phyloP scores from a whole-genome alignment of 1,140 invertebrate species.

The Marisa cornuarietis region DNA sequence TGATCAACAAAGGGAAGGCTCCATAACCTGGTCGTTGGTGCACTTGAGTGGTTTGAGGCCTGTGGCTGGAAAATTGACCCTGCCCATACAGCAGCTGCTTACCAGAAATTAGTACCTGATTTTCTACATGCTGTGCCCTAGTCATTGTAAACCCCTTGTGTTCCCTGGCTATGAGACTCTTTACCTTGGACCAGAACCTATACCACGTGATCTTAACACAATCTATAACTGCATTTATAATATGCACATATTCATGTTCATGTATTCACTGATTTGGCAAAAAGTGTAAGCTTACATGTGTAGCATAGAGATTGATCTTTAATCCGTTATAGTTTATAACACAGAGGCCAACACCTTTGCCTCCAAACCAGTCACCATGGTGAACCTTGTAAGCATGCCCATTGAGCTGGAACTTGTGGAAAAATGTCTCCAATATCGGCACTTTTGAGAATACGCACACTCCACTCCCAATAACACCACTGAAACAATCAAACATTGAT shows the following conservation, averaged over 20 bases:
- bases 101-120: no score
- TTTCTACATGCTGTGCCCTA: no score
- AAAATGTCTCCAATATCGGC: slow-evolving; percentile 87
- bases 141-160: no score
- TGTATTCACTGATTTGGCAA: background rate
- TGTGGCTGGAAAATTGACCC: background rate
- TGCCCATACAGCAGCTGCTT: background rate
- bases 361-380: slow-evolving; percentile 98
- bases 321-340: slow-evolving; percentile 76
- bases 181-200: background rate
- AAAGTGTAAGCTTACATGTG: slow-evolving; percentile 79
- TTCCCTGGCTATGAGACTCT: no score
- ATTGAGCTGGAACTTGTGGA: slow-evolving; percentile 93
- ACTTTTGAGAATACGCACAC: slow-evolving; percentile 89
- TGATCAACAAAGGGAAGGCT: no score
- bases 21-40: no score
- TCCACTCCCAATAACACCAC: slow-evolving; percentile 91
- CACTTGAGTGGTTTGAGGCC: background rate
- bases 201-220: no score
- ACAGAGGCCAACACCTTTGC: slow-evolving; percentile 94
- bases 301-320: slow-evolving; percentile 85
- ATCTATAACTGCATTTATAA: no score
- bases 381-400: slow-evolving; percentile 96
- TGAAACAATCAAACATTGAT: slow-evolving; percentile 67
- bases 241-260: no score